These are phyloP conservation scores for Scaptomyza pallida DNA, from an alignment of 1,140 invertebrate genomes.

Conservation along the genomic window DNA sequence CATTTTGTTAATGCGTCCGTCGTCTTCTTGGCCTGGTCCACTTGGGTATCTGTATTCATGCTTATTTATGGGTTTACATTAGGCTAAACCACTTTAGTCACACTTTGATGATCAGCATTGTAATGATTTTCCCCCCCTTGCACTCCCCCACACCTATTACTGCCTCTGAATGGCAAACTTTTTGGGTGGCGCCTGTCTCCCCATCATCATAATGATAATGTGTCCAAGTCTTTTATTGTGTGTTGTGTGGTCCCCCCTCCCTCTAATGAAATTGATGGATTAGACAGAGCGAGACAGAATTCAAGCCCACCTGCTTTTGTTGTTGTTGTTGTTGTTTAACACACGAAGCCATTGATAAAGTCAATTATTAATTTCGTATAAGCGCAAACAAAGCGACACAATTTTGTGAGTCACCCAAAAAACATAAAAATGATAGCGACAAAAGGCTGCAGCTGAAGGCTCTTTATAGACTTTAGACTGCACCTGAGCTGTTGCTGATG, in stretches of 20 bases:
- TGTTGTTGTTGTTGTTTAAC: conserved; percentile 38
- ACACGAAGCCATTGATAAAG: conserved; percentile 59
- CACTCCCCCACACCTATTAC: conserved; percentile 28
- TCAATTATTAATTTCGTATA: conserved; percentile 75
- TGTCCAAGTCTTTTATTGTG: background rate
- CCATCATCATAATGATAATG: conserved; percentile 25
- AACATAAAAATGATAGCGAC: conserved; percentile 59
- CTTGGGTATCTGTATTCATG: conserved; percentile 27
- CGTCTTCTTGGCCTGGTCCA: conserved; percentile 56
- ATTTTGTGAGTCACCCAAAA: conserved; percentile 68
- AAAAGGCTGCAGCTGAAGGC: conserved; percentile 38
- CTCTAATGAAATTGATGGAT: conserved; percentile 36
- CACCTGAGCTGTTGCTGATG: conserved; percentile 39
- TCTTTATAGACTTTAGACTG: conserved; percentile 4
- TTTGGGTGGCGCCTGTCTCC: conserved; percentile 59
- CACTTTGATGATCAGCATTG: conserved; percentile 83
- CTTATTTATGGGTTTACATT: conserved; percentile 84
- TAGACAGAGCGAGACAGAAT: conserved; percentile 11
- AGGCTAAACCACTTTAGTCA: conserved; percentile 84
- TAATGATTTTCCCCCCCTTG: conserved; percentile 35
- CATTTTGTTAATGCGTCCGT: conserved; percentile 84
- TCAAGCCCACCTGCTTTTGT: conserved; percentile 25
- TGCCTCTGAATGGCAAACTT: conserved; percentile 77
- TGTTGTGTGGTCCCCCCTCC: conserved; percentile 64
- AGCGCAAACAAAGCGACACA: conserved; percentile 41